Conservation (phyloP, 2,797 vertebrate genomes). For the Crenuchus spilurus region DNA sequence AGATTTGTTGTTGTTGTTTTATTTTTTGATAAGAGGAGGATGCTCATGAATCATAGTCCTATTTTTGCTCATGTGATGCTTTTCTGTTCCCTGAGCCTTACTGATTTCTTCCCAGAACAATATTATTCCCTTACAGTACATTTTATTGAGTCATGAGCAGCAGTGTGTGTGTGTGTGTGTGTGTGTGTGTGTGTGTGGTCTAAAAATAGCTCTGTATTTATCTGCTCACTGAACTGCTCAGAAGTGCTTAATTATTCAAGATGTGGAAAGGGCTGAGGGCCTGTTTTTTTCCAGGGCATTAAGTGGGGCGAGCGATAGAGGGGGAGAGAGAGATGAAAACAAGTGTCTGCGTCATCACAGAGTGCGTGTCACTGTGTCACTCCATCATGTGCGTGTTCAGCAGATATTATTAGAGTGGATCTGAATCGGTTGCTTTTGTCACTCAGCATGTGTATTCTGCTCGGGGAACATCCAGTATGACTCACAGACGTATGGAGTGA, state of each 20-base stretch:
- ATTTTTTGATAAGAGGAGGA: neutral
- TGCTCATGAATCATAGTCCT: neutral
- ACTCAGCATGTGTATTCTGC: constrained; percentile 1
- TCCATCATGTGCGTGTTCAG: constrained; percentile 39
- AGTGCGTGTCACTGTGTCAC: constrained; percentile 69
- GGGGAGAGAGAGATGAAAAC: constrained; percentile 20
- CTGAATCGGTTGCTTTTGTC: constrained; percentile 9
- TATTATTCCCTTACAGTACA: constrained; percentile 44
- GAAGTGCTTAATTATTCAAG: constrained; percentile 76
- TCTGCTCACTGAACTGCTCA: constrained; percentile 71
- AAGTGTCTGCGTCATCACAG: constrained; percentile 62
- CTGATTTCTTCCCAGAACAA: neutral
- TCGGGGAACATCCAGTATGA: constrained; percentile 30
- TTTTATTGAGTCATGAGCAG: constrained; percentile 64
- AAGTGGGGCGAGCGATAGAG: constrained; percentile 40
- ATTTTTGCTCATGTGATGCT: neutral
- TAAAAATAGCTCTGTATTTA: constrained; percentile 68
- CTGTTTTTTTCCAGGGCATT: constrained; percentile 44
- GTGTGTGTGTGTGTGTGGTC: constrained; percentile 39
- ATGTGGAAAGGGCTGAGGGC: constrained; percentile 69
- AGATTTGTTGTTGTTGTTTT: constrained; percentile 21
- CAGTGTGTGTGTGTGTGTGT: constrained; percentile 16
- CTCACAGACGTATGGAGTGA: constrained; percentile 1
- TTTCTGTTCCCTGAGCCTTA: constrained; percentile 1
- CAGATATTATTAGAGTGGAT: constrained; percentile 34